Evolutionary conservation across 2,113 vertebrate species (phyloP).

Genomic region (Grammomys surdaster): DNA sequence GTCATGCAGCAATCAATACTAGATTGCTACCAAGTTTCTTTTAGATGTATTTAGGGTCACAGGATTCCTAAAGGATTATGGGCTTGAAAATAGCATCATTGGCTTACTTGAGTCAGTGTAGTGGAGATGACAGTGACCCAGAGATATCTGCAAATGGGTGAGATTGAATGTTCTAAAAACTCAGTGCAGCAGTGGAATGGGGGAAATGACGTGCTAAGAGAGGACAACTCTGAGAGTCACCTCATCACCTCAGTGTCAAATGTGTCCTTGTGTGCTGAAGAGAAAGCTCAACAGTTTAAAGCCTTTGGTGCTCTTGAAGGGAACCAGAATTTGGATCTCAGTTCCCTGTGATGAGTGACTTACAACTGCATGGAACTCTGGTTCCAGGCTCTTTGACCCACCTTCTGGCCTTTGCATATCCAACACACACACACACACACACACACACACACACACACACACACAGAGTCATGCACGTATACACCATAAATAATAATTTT

Average conservation of each 20-base stretch:
- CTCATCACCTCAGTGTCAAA: neutral
- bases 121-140: neutral
- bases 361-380: neutral
- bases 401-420: neutral
- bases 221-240: constrained; percentile 9
- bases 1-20: neutral
- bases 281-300: neutral
- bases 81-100: neutral
- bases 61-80: neutral
- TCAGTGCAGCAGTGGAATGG: neutral
- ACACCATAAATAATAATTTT: neutral
- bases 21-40: neutral
- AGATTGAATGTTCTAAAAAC: neutral
- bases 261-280: neutral
- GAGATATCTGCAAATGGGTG: neutral
- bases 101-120: too few species aligned
- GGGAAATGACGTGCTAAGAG: neutral
- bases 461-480: neutral
- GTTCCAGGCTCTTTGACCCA: neutral
- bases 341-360: neutral
- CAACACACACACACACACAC: neutral
- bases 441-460: neutral
- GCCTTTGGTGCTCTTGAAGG: neutral
- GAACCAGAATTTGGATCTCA: neutral
- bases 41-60: neutral